phyloP scores from a whole-genome alignment of 2,113 vertebrate genomes.

The Ascaphus truei region DNA sequence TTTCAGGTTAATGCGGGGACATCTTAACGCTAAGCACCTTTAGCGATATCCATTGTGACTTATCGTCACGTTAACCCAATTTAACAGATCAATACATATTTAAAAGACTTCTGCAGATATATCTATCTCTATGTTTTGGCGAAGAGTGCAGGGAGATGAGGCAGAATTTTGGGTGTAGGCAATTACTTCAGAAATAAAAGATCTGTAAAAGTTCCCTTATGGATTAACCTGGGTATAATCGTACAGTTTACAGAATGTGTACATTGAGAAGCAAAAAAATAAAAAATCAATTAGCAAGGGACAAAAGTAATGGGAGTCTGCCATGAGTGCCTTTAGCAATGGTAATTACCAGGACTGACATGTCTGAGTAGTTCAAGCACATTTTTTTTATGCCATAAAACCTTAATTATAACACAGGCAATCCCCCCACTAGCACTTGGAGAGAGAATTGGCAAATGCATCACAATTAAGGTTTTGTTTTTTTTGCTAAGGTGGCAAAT shows the following conservation, averaged over 20 bases:
- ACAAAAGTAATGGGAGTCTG: constrained; percentile 51
- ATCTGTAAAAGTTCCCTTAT: background rate
- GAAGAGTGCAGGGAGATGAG: too few relatives aligned
- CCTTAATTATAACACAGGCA: constrained; percentile 56
- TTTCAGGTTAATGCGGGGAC: too few relatives aligned
- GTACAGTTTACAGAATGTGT: too few relatives aligned
- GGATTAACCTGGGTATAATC: too few relatives aligned
- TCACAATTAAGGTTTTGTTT: background rate
- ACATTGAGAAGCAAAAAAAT: constrained; percentile 25
- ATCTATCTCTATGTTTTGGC: too few relatives aligned
- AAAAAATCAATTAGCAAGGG: constrained; percentile 55
- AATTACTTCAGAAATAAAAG: too few relatives aligned
- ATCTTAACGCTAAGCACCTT: too few relatives aligned
- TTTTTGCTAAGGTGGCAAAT: background rate
- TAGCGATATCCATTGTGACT: too few relatives aligned
- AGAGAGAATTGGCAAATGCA: background rate
- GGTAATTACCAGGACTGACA: constrained; percentile 54
- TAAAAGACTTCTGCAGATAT: too few relatives aligned
- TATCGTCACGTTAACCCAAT: too few relatives aligned
- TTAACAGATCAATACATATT: too few relatives aligned
- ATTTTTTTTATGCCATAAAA: constrained; percentile 56
- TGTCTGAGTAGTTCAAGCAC: constrained; percentile 49
- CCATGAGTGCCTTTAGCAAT: constrained; percentile 43
- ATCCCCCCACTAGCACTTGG: constrained; percentile 38
- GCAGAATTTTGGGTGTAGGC: too few relatives aligned